Percentiles rank a stretch among this genome's conserved stretches.
phyloP scores from a whole-genome alignment of 1,140 invertebrate genomes.

The Drosophila biarmipes region DNA sequence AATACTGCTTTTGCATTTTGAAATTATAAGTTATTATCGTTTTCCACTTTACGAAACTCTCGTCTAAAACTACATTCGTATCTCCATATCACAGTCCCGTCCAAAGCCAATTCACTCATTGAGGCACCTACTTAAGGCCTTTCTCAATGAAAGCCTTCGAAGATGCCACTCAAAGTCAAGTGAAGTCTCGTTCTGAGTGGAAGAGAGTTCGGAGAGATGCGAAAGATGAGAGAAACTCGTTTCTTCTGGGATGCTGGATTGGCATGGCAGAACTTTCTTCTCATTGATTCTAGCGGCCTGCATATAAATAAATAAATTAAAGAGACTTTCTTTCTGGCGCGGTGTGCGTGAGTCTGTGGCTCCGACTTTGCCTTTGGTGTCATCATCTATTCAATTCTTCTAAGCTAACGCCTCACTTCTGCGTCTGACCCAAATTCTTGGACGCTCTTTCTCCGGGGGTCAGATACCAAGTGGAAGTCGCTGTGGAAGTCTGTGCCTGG shows the following conservation, averaged over 20 bases:
- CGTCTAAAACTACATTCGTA: neutral
- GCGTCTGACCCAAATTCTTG: conserved; percentile 70
- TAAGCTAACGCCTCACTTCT: conserved; percentile 35
- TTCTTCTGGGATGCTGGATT: conserved; percentile 60
- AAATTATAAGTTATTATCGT: neutral
- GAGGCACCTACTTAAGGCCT: conserved; percentile 19
- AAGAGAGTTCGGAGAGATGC: conserved; percentile 32
- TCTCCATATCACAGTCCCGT: neutral
- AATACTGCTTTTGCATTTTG: neutral
- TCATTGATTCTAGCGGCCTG: conserved; percentile 75
- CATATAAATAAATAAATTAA: conserved; percentile 82
- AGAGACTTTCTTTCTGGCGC: conserved; percentile 72
- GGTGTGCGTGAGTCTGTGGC: conserved; percentile 28
- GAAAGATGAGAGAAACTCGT: conserved; percentile 35
- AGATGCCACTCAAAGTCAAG: conserved; percentile 28
- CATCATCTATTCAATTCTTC: conserved; percentile 63
- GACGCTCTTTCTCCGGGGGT: conserved; percentile 51
- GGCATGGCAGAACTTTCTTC: conserved; percentile 69
- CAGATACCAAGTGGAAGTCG: conserved; percentile 24
- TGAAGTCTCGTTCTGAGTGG: conserved; percentile 46
- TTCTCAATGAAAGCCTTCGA: conserved; percentile 35
- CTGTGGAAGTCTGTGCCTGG: conserved; percentile 7
- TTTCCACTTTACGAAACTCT: neutral
- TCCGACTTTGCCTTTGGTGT: conserved; percentile 64
- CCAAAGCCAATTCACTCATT: conserved; percentile 37